phyloP scores from a whole-genome alignment of 2,113 vertebrate species.

The Anarrhichthys ocellatus region DNA sequence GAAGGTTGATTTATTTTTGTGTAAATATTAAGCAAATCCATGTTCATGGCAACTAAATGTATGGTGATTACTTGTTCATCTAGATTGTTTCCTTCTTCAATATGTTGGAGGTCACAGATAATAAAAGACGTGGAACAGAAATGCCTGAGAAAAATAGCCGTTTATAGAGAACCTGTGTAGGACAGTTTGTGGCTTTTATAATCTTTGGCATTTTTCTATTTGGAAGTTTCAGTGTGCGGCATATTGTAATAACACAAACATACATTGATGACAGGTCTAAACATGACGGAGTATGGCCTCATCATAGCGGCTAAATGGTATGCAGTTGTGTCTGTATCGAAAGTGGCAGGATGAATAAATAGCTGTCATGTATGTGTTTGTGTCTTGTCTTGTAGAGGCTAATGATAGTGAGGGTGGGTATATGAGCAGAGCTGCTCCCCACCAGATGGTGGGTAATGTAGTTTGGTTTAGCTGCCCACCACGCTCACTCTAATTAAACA shows the following conservation, averaged over 20 bases:
- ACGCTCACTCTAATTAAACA: constrained; percentile 81
- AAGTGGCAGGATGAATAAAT: constrained; percentile 78
- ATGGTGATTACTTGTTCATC: background rate
- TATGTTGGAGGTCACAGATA: constrained; percentile 14
- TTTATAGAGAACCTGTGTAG: background rate
- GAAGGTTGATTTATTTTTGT: background rate
- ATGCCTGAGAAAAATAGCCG: background rate
- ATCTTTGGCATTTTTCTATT: constrained; percentile 14
- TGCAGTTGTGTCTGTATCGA: constrained; percentile 62
- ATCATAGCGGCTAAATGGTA: constrained; percentile 48
- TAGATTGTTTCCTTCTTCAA: background rate
- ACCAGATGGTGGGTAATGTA: constrained; percentile 81
- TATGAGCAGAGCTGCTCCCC: constrained; percentile 65
- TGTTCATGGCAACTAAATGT: background rate
- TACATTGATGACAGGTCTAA: constrained; percentile 35
- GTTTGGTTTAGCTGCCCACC: constrained; percentile 77
- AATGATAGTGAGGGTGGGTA: constrained; percentile 70
- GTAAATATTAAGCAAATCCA: background rate
- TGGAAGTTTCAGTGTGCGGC: background rate
- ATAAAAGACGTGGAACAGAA: background rate
- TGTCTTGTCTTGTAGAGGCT: constrained; percentile 74
- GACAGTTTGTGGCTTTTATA: constrained; percentile 20
- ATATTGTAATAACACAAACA: constrained; percentile 48
- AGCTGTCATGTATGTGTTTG: constrained; percentile 79
- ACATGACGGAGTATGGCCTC: constrained; percentile 11